A percentile compares a stretch with the other conserved stretches of the same genome.
phyloP scores from a whole-genome alignment of 2,888 invertebrate genomes.

The Drosophila subquinaria region DNA sequence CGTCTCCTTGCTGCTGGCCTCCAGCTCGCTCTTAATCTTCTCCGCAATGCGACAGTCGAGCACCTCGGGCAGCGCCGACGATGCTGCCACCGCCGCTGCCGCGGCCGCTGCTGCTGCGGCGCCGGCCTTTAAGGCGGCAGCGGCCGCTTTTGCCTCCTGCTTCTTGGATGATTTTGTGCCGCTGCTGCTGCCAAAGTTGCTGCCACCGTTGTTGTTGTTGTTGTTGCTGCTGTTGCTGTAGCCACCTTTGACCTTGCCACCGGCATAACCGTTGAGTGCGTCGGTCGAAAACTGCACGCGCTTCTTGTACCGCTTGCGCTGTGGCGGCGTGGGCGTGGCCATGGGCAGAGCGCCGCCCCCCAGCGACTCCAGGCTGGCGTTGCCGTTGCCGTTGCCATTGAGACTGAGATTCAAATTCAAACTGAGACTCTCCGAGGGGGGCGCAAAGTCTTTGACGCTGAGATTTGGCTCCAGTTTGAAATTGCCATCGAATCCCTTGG shows the following conservation, averaged over 20 bases:
- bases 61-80: slow-evolving; percentile 81
- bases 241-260: slow-evolving; percentile 47
- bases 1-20: slow-evolving; percentile 81
- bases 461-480: slow-evolving; percentile 85
- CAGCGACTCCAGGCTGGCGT: slow-evolving; percentile 7
- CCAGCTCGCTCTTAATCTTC: slow-evolving; percentile 85
- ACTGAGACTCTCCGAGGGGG: slow-evolving; percentile 68
- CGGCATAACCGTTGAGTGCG: slow-evolving; percentile 76
- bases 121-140: slow-evolving; percentile 61
- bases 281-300: slow-evolving; percentile 85
- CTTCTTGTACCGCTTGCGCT: slow-evolving; percentile 83
- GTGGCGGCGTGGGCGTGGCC: slow-evolving; percentile 64
- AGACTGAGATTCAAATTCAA: slow-evolving; percentile 44
- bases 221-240: slow-evolving; percentile 3
- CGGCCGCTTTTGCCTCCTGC: slow-evolving; percentile 63
- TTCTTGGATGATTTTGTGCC: slow-evolving; percentile 82
- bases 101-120: slow-evolving; percentile 71
- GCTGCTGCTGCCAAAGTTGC: slow-evolving; percentile 33
- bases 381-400: slow-evolving; percentile 26
- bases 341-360: slow-evolving; percentile 19
- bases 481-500: slow-evolving; percentile 84
- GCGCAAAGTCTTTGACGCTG: slow-evolving; percentile 84
- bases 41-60: slow-evolving; percentile 85
- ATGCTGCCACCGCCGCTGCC: slow-evolving; percentile 59
- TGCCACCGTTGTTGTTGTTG: slow-evolving; percentile 18